A percentile compares a stretch with the other conserved stretches of the same genome.
Conservation (phyloP, 2,113 vertebrate genomes). For the Vulpes lagopus region DNA sequence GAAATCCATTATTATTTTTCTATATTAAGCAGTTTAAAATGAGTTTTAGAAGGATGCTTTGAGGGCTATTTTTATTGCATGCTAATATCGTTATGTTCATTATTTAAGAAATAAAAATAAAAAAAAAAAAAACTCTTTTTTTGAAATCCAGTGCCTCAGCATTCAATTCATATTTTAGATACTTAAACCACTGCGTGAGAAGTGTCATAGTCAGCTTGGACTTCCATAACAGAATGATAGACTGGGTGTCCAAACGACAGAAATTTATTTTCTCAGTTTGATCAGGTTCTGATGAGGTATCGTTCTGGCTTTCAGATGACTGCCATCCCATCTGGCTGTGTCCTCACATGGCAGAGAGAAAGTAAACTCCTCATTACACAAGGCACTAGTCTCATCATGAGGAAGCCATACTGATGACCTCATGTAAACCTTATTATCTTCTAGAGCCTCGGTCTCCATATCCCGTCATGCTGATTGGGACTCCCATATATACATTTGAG, state of each 20-base stretch:
- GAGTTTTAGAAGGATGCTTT: slow-evolving; percentile 17
- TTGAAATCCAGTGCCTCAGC: neutral
- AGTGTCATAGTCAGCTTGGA: neutral
- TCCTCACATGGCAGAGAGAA: neutral
- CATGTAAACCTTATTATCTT: neutral
- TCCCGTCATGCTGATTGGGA: neutral
- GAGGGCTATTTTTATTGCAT: slow-evolving; percentile 55
- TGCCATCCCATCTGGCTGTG: neutral
- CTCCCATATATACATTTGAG: neutral
- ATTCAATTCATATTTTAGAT: slow-evolving; percentile 23
- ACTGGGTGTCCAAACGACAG: neutral
- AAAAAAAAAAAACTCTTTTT: neutral
- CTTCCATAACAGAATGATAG: neutral
- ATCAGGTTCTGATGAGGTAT: neutral
- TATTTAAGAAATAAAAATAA: slow-evolving; percentile 55
- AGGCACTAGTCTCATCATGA: neutral
- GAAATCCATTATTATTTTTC: slow-evolving; percentile 58
- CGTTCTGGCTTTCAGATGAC: neutral
- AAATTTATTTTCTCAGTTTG: neutral
- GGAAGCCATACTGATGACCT: neutral
- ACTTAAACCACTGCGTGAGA: neutral
- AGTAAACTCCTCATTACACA: neutral
- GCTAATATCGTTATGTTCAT: slow-evolving; percentile 35
- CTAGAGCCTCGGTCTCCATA: neutral
- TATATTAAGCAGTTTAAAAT: slow-evolving; percentile 50